Conservation (phyloP, 2,113 vertebrate species). For the Corydoras maculifer region DNA sequence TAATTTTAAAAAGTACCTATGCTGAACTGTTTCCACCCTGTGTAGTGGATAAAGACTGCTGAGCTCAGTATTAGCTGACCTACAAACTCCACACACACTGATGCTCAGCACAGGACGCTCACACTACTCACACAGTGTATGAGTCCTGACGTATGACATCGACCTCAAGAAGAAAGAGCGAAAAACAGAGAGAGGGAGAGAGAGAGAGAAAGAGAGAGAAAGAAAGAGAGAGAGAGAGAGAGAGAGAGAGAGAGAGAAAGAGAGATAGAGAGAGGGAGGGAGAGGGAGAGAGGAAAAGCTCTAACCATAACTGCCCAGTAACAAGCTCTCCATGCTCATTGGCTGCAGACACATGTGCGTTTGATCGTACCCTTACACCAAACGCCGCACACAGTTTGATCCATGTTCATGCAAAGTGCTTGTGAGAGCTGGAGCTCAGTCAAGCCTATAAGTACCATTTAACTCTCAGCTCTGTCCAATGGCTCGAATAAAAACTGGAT, state of each 20-base stretch:
- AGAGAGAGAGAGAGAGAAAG: slow-evolving; percentile 18
- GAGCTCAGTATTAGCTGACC: slow-evolving; percentile 56
- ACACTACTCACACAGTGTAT: slow-evolving; percentile 57
- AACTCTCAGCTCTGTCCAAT: slow-evolving; percentile 20
- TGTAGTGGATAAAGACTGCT: neutral
- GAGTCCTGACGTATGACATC: slow-evolving; percentile 61
- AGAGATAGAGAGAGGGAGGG: slow-evolving; percentile 20
- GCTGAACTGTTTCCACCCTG: neutral
- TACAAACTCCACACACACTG: slow-evolving; percentile 56
- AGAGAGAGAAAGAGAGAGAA: slow-evolving; percentile 27
- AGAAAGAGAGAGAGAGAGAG: slow-evolving; percentile 24
- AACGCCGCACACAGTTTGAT: slow-evolving; percentile 56
- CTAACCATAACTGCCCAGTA: slow-evolving; percentile 63
- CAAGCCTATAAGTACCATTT: slow-evolving; percentile 48
- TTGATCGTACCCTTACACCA: slow-evolving; percentile 57
- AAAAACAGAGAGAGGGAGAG: slow-evolving; percentile 17
- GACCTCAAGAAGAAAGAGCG: slow-evolving; percentile 53
- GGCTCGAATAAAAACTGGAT: neutral
- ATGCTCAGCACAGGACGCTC: slow-evolving; percentile 56
- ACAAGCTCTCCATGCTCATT: slow-evolving; percentile 61
- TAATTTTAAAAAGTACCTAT: neutral
- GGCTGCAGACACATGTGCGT: slow-evolving; percentile 57
- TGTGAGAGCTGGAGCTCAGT: slow-evolving; percentile 49
- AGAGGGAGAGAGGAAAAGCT: slow-evolving; percentile 11
- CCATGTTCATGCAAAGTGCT: slow-evolving; percentile 37